Conservation (phyloP, 53 echinoderm and acorn worm species). For the Crossaster papposus region DNA sequence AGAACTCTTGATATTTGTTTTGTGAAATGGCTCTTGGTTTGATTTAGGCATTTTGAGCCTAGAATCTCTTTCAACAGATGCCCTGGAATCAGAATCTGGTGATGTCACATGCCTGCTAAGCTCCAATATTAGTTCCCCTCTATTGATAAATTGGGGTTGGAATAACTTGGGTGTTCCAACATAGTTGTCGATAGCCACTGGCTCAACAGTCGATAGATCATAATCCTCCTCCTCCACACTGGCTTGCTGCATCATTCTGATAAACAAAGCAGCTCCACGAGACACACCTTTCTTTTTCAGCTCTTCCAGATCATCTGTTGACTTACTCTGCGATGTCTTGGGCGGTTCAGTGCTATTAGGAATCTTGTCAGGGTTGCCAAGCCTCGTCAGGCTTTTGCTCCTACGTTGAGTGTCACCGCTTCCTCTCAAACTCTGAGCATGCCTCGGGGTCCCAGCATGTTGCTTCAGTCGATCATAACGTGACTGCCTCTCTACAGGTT, state of each 20-base stretch:
- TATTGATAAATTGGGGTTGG: constrained; percentile 54
- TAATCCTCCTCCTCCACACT: constrained; percentile 40
- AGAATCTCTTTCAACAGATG: neutral
- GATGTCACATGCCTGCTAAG: neutral
- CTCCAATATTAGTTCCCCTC: constrained; percentile 49
- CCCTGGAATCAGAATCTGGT: constrained; percentile 38
- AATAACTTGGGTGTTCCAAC: constrained; percentile 44
- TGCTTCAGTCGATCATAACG: constrained; percentile 71
- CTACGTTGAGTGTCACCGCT: constrained; percentile 34
- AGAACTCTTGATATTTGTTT: neutral
- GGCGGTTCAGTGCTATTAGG: constrained; percentile 8
- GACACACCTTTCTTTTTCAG: constrained; percentile 49
- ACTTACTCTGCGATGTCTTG: constrained; percentile 26
- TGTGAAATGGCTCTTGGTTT: constrained; percentile 9
- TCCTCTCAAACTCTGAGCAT: neutral
- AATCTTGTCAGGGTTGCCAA: constrained; percentile 25
- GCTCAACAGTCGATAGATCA: neutral
- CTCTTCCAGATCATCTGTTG: constrained; percentile 40
- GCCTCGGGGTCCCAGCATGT: constrained; percentile 43
- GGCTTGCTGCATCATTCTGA: constrained; percentile 55
- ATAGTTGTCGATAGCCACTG: constrained; percentile 48
- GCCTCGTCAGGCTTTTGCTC: constrained; percentile 69
- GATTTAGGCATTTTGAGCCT: neutral
- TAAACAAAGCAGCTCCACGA: constrained; percentile 54
- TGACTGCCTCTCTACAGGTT: constrained; percentile 57